Conservation (phyloP, 1,140 invertebrate species). For the Bombus soroeensis region DNA sequence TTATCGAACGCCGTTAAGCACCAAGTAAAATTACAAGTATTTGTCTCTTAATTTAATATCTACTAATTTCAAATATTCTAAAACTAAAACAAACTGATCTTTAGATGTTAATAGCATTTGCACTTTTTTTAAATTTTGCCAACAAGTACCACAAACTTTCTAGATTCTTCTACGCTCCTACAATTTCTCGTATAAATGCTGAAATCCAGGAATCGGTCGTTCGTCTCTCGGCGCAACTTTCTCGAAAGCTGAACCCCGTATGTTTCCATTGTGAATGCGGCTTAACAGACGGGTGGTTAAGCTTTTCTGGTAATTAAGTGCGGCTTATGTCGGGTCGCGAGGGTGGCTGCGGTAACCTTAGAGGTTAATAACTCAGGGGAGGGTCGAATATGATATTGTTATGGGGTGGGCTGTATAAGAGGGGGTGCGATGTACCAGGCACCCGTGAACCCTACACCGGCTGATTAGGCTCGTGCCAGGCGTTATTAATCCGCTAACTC, state of each 20-base stretch:
- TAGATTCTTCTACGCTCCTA: too few relatives aligned
- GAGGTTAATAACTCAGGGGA: conserved; percentile 80
- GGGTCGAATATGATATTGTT: conserved; percentile 81
- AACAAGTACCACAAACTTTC: too few relatives aligned
- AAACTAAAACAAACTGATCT: too few relatives aligned
- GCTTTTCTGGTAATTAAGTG: conserved; percentile 78
- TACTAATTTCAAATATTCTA: too few relatives aligned
- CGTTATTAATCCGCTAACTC: conserved; percentile 81
- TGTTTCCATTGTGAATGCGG: conserved; percentile 39
- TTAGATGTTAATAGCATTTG: too few relatives aligned
- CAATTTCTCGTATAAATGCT: background rate
- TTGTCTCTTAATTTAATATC: too few relatives aligned
- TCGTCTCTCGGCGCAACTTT: background rate
- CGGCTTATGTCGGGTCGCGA: conserved; percentile 66
- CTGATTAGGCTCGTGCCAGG: conserved; percentile 80
- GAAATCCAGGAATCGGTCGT: background rate
- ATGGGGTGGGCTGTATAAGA: conserved; percentile 70
- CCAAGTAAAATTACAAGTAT: too few relatives aligned
- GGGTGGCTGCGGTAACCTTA: conserved; percentile 79
- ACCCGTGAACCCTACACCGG: conserved; percentile 78
- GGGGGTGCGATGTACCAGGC: conserved; percentile 61
- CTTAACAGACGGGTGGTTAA: conserved; percentile 61
- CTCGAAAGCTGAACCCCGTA: background rate
- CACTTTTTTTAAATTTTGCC: too few relatives aligned
- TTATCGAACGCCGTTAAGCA: too few relatives aligned